Evolutionary conservation across 2,797 vertebrate genomes (phyloP).

Genomic region (Thalassophryne amazonica): DNA sequence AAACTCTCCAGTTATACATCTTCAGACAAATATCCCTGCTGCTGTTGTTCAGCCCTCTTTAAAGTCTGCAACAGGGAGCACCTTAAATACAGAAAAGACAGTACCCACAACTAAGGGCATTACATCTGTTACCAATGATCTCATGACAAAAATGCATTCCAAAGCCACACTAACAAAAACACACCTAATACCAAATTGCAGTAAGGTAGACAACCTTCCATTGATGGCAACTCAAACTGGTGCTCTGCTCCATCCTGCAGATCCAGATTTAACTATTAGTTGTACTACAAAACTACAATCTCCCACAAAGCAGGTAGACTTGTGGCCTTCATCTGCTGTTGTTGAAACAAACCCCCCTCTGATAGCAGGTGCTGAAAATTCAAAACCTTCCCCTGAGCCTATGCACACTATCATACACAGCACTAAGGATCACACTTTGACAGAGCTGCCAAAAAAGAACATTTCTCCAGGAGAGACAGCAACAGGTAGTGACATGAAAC

Average conservation of each 20-base stretch:
- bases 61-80: slow-evolving; percentile 7
- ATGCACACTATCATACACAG: slow-evolving; percentile 19
- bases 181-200: not conserved
- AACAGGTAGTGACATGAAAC: slow-evolving; percentile 63
- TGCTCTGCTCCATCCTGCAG: not conserved
- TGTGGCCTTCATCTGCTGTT: slow-evolving; percentile 19
- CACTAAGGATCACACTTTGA: slow-evolving; percentile 28
- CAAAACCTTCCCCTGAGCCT: slow-evolving; percentile 4
- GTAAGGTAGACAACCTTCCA: slow-evolving; percentile 3
- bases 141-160: slow-evolving; percentile 21
- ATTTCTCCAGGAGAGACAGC: slow-evolving; percentile 47
- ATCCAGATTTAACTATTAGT: slow-evolving; percentile 11
- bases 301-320: slow-evolving; percentile 5
- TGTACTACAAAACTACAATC: slow-evolving; percentile 5
- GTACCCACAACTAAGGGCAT: not conserved
- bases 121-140: not conserved
- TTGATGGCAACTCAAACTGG: not conserved
- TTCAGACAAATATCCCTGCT: slow-evolving; percentile 10
- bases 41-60: not conserved
- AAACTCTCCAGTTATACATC: not conserved
- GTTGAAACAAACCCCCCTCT: slow-evolving; percentile 19
- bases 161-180: slow-evolving; percentile 16
- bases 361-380: slow-evolving; percentile 1
- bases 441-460: slow-evolving; percentile 35
- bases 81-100: slow-evolving; percentile 24